These are phyloP conservation scores for Gambusia yucatana DNA, from an alignment of 2,797 vertebrate species.

Conservation along the genomic window DNA sequence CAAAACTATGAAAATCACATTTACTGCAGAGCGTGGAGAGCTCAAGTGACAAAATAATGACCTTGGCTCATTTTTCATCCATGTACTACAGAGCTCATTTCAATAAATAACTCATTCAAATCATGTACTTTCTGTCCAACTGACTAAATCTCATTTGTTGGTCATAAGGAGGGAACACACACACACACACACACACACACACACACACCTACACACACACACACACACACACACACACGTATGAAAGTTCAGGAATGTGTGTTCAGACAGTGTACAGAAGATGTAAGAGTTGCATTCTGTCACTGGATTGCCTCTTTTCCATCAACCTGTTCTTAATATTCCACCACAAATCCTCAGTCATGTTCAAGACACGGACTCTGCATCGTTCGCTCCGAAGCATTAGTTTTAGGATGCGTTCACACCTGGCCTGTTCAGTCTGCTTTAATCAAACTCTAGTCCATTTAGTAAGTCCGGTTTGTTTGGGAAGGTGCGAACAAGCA, in stretches of 20 bases:
- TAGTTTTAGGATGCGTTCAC: neutral
- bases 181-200: neutral
- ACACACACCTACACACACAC: neutral
- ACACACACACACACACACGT: neutral
- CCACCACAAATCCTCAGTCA: neutral
- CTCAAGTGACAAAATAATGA: conserved; percentile 29
- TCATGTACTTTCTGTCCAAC: neutral
- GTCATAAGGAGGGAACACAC: conserved; percentile 5
- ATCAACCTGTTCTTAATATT: neutral
- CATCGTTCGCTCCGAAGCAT: neutral
- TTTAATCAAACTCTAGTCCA: no score
- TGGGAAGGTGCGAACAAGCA: no score
- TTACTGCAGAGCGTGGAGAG: neutral
- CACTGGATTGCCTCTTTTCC: neutral
- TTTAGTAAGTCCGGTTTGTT: no score
- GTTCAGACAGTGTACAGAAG: conserved; percentile 15
- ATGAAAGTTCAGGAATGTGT: conserved; percentile 9
- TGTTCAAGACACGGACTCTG: neutral
- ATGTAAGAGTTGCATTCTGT: conserved; percentile 6
- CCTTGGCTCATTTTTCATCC: conserved; percentile 45
- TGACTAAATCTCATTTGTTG: conserved; percentile 39
- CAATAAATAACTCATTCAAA: conserved; percentile 49
- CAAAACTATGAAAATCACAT: neutral
- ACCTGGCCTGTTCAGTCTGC: no score
- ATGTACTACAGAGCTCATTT: conserved; percentile 49